Conservation (phyloP, 1,140 invertebrate species). For the Sipha flava region DNA sequence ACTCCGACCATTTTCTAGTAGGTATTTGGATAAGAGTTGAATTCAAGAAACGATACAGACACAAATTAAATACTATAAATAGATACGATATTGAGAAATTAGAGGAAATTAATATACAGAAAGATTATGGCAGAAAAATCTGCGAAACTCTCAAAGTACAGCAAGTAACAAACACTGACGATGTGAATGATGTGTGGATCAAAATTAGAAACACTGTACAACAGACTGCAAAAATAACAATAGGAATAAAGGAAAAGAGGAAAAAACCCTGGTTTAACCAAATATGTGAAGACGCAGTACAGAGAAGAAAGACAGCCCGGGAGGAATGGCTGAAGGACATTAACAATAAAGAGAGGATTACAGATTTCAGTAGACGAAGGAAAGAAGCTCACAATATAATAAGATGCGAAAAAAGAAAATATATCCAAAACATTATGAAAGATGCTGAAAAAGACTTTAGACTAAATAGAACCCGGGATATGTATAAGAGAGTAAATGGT, state of each 20-base stretch:
- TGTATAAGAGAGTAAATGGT: not conserved
- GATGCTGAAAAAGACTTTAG: not conserved
- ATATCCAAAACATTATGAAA: not conserved
- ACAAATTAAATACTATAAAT: not conserved
- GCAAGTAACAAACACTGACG: not conserved
- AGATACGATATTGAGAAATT: not conserved
- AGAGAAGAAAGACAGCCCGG: too few relatives aligned
- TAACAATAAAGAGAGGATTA: too few relatives aligned
- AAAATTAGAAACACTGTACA: not conserved
- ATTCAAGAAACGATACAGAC: not conserved
- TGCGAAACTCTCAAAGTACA: not conserved
- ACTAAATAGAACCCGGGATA: not conserved
- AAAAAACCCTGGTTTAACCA: too few relatives aligned
- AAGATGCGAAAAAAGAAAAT: not conserved
- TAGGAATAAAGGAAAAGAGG: too few relatives aligned
- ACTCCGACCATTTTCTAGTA: conserved; percentile 34
- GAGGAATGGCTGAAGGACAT: too few relatives aligned
- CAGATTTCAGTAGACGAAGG: not conserved
- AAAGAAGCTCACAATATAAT: not conserved
- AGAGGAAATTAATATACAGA: not conserved
- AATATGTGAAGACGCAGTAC: too few relatives aligned
- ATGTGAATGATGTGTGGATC: not conserved
- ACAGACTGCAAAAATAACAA: not conserved
- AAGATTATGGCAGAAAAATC: not conserved
- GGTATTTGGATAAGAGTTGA: conserved; percentile 25